phyloP scores from a whole-genome alignment of 1,140 invertebrate species.

The Doryteuthis pealeii region DNA sequence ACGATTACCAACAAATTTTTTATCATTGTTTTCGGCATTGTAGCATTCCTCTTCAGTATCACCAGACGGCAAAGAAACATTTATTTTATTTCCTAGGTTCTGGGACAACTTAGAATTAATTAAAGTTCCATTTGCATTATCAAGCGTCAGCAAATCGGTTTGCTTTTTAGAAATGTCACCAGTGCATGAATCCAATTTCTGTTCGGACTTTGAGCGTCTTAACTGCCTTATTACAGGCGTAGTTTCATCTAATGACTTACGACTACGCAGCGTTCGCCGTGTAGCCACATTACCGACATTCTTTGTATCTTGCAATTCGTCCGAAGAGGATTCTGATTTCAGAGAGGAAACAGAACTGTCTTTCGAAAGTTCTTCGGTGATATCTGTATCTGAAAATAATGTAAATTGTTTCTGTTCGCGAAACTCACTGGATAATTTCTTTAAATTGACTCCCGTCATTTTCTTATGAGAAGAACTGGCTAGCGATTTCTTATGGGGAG shows the following conservation, averaged over 20 bases:
- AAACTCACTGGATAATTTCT: not conserved
- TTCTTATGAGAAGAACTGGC: not conserved
- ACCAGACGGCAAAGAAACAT: not conserved
- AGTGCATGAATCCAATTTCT: not conserved
- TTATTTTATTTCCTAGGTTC: not conserved
- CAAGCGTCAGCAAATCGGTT: not conserved
- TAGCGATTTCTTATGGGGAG: not conserved
- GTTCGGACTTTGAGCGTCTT: not conserved
- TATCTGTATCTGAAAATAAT: not conserved
- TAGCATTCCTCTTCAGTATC: not conserved
- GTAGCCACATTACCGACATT: not conserved
- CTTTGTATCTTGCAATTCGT: not conserved
- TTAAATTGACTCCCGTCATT: not conserved
- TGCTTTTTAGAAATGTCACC: not conserved
- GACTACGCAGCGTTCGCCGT: not conserved
- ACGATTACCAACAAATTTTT: constrained; percentile 5
- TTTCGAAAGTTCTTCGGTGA: not conserved
- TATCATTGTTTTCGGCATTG: not conserved
- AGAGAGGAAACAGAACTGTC: not conserved
- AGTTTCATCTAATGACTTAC: not conserved
- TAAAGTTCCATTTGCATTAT: not conserved
- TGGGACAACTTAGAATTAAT: not conserved
- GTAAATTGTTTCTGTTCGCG: not conserved
- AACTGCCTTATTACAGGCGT: not conserved
- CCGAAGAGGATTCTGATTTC: not conserved